Evolutionary conservation across 2,888 invertebrate species (phyloP), one percentile per base, ranked within the genome.

Genomic region (Drosophila nr. perissopoda): DNA sequence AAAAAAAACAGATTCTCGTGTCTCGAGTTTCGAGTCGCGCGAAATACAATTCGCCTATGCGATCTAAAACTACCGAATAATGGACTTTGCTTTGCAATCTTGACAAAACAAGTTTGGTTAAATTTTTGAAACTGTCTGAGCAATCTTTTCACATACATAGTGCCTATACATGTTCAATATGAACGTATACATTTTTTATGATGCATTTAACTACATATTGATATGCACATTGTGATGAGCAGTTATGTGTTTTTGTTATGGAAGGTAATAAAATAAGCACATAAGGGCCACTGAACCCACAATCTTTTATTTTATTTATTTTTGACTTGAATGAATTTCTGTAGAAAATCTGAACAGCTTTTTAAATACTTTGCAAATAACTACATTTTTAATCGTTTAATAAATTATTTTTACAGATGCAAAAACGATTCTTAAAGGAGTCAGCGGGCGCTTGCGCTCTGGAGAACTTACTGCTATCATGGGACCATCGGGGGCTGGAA

Each of bases 401-500:
- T 21, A 51, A 31, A 59, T 60, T 66, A 62, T 88, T 91, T 78
- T 94, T 94, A 42, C 94, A 97, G 97, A 95, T 95, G 95, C 95
- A 90, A 98, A 98, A 94, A 95, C 95, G 34, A 98, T 98, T 90
- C 94, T 98, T 83, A 98, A 97, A 94, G 96, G 96, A 79, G 97
- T 99, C 83, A 98, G 98, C 72, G 99, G 99, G 53, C 95, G 96
- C 83, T 95, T 98, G 74, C 95, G 96, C 36, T 97, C 98, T 46
- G 97, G 98, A 76, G 97, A 98, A 93, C 95, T 99, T 91, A 98
- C 98, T 8, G 99, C 98, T 82, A 98, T 99, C 91, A 99, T 99
- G 98, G 99, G 99, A 18, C 99, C 99, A 48, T 98, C 98, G 0
- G 99, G 99, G 36, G 98, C 97, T 65, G 97, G 98, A 84, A 98